Base-by-base conservation (phyloP, 2,113 vertebrate species). In the Coracopsis vasa region DNA sequence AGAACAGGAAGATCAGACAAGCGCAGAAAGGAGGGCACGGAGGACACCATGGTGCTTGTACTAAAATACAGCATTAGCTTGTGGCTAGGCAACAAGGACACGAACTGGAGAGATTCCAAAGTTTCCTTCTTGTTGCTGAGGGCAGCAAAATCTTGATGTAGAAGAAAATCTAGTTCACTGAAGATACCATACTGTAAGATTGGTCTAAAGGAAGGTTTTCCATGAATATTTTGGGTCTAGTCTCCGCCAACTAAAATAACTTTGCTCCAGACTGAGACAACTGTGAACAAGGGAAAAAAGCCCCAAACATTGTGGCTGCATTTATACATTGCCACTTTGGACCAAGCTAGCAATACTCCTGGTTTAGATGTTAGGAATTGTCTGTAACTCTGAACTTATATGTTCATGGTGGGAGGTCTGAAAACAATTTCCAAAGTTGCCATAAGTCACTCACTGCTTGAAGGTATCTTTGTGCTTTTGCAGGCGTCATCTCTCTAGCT, bases 41-140 rank as follows among this genome's bases (percentile, higher is more conserved):
- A 39, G 3, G n/a, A 11, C 13, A 42, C 5, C 73, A 10, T 0
- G 1, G 7, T 31, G 53, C 11, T 74, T 5, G 0, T 2, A 1
- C 5, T 7, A 14, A 73, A 60, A 19, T 3, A 28, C 9, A 62
- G 35, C 54, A 29, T 15, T 8, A 16, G 16, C 6, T 12, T 58
- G 61, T 29, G 67, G 31, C 29, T 31, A 25, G n/a, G 71, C 83
- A 86, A 51, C 86, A 82, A 65, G 66, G 42, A 15, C 42, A 50
- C 0, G 4, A 56, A 12, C 1, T 33, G 90, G 71, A 45, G 42
- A 69, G 51, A 25, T 7, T 41, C 31, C 78, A 71, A 51, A 77
- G 50, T 19, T 41, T 70, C 45, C 39, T n/a, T 42, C 13, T 8
- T 3, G 27, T 0, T 45, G 45, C 45, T 19, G 70, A 69, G 47